Evolutionary conservation across 2,797 vertebrate species (phyloP).

Genomic region (Peromyscus nudipes): DNA sequence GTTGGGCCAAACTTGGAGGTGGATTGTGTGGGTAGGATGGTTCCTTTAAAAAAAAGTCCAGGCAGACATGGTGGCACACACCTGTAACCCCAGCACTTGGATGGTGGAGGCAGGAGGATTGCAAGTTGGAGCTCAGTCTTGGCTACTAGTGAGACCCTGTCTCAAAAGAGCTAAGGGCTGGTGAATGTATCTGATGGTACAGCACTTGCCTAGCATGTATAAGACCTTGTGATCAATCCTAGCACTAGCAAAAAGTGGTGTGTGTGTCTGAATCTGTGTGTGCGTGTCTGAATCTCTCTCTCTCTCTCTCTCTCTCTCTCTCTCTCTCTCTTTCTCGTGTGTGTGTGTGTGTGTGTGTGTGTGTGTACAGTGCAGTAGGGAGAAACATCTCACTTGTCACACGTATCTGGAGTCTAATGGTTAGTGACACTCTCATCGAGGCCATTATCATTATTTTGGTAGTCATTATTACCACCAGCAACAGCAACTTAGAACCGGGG

Average conservation of each 20-base stretch:
- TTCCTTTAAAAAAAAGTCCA: not conserved
- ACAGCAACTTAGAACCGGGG: fast-evolving
- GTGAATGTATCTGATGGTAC: not conserved
- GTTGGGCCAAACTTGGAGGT: not conserved
- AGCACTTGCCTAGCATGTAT: not conserved
- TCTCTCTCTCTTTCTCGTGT: no score
- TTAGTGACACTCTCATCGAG: not conserved
- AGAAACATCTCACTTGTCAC: not conserved
- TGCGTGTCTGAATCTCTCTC: no score
- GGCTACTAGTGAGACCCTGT: not conserved
- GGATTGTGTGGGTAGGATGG: not conserved
- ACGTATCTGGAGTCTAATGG: not conserved
- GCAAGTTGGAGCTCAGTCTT: not conserved
- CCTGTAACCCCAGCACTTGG: not conserved
- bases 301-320: no score
- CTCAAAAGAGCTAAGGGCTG: not conserved
- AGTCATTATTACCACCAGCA: not conserved
- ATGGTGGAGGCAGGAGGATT: not conserved
- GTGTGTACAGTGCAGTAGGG: not conserved
- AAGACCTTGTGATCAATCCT: not conserved
- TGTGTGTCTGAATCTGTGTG: not conserved
- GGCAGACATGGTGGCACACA: not conserved
- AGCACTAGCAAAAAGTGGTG: not conserved
- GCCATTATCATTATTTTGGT: not conserved
- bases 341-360: no score